These are phyloP conservation scores for Fissipunctia ypsillon DNA, from an alignment of 2,888 invertebrate species.

Conservation along the genomic window DNA sequence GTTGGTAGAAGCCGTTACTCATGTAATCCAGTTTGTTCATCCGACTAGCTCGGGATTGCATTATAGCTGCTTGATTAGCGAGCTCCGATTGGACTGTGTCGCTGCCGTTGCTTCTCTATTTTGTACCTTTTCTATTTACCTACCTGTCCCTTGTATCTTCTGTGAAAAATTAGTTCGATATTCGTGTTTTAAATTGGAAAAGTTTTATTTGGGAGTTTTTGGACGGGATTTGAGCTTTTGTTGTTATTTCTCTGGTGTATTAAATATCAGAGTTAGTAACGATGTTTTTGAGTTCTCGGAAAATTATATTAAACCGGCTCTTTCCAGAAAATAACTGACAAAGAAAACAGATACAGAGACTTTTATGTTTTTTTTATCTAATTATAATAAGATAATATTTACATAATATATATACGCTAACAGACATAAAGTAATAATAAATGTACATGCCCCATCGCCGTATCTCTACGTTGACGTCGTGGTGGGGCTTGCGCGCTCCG, in stretches of 20 bases:
- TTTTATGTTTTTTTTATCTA: too few relatives aligned
- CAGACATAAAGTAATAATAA: too few relatives aligned
- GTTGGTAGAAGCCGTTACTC: conserved; percentile 40
- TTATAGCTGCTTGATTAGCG: conserved; percentile 60
- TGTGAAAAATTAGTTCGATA: conserved; percentile 46
- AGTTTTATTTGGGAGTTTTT: conserved; percentile 14
- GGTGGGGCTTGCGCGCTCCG: too few relatives aligned
- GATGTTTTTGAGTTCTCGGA: background rate
- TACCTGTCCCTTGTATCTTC: conserved; percentile 15
- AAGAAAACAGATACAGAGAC: too few relatives aligned
- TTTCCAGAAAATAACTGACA: background rate
- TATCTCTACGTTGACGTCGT: too few relatives aligned
- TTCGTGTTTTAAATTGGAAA: conserved; percentile 36
- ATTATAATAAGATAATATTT: too few relatives aligned
- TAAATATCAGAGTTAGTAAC: conserved; percentile 1
- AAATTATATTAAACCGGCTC: too few relatives aligned
- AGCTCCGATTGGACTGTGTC: conserved; percentile 45
- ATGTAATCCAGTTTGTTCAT: conserved; percentile 55
- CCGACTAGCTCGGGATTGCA: conserved; percentile 47
- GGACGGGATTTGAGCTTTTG: conserved; percentile 9
- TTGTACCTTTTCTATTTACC: conserved; percentile 32
- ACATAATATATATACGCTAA: too few relatives aligned
- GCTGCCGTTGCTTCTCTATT: conserved; percentile 33
- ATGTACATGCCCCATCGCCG: too few relatives aligned
- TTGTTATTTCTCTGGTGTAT: conserved; percentile 18